Base-by-base conservation (phyloP, 2,888 invertebrate genomes). In the Suillia variegata region DNA sequence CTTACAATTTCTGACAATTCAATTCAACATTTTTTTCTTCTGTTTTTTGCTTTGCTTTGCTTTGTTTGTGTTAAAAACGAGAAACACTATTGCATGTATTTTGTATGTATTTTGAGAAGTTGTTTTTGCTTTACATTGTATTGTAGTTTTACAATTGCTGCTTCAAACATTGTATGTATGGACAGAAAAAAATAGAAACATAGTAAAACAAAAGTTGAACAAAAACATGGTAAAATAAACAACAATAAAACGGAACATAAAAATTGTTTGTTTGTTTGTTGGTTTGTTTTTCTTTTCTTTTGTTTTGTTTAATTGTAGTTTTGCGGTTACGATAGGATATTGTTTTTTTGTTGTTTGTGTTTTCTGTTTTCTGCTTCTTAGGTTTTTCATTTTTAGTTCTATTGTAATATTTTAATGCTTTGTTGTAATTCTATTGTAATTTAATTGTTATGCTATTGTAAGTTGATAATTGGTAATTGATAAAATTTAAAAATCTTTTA, bases 21-120 rank as follows among this genome's bases (percentile, higher is more conserved):
- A 66, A 67, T 62, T 56, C 55, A 59, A 62, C 59, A 38, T 58
- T 47, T 55, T 45, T 56, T 60, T 53, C 45, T 21, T 58, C 56
- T 54, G 47, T 33, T 60, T n/a, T n/a, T n/a, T n/a, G n/a, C n/a
- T n/a, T n/a, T n/a, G n/a, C n/a, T n/a, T n/a, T 33, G 31, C 52
- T 33, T 57, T 58, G 54, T 31, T 8, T 60, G 53, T 57, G 55
- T 62, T 68, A 65, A 70, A 68, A 72, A 71, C 70, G 73, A 75
- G 73, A 73, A 73, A 71, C 71, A 65, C 60, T 67, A 60, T 63
- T 62, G 38, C 38, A 38, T 38, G 38, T 26, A 10, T 26, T 5
- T n/a, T n/a, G n/a, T n/a, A n/a, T n/a, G 45, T 47, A 51, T 48
- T 48, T 56, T 12, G 22, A 49, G 48, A 20, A 18, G 20, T 26